Conservation (phyloP, 2,888 invertebrate species). For the Lomographa bimaculata region DNA sequence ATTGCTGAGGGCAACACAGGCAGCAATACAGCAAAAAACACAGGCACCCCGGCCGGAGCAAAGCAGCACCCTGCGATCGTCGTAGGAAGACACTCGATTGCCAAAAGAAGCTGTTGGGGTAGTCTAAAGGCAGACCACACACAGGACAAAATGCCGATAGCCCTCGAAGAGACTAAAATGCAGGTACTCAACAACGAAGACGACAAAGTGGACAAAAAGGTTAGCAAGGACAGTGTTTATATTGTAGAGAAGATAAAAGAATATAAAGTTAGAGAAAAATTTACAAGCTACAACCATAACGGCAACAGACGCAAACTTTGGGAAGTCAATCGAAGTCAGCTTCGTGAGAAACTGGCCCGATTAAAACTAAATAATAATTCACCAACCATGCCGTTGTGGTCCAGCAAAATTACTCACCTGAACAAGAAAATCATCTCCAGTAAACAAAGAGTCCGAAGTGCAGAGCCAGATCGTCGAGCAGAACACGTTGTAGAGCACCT, state of each 20-base stretch:
- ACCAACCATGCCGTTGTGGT: conserved; percentile 25
- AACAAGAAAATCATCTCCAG: conserved; percentile 20
- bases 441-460: conserved; percentile 6
- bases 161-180: conserved; percentile 20
- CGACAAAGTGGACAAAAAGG: conserved; percentile 24
- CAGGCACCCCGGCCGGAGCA: too few species aligned
- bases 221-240: conserved; percentile 23
- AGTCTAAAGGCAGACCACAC: too few species aligned
- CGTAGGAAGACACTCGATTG: too few species aligned
- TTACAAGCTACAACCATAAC: conserved; percentile 31
- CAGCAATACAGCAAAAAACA: too few species aligned
- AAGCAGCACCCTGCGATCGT: too few species aligned
- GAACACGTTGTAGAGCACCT: conserved; percentile 25
- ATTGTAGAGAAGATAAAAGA: conserved; percentile 15
- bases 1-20: too few species aligned
- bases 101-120: too few species aligned
- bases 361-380: background rate
- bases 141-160: conserved; percentile 6
- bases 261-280: conserved; percentile 21
- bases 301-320: conserved; percentile 21
- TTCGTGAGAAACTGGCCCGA: conserved; percentile 26
- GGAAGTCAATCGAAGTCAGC: conserved; percentile 16
- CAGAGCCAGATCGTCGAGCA: conserved; percentile 20
- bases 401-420: conserved; percentile 18
- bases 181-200: conserved; percentile 25